A percentile compares a stretch with the other conserved stretches of the same genome.
Evolutionary conservation across 2,888 invertebrate species (phyloP).

Genomic region (Drosophila vallismaia): DNA sequence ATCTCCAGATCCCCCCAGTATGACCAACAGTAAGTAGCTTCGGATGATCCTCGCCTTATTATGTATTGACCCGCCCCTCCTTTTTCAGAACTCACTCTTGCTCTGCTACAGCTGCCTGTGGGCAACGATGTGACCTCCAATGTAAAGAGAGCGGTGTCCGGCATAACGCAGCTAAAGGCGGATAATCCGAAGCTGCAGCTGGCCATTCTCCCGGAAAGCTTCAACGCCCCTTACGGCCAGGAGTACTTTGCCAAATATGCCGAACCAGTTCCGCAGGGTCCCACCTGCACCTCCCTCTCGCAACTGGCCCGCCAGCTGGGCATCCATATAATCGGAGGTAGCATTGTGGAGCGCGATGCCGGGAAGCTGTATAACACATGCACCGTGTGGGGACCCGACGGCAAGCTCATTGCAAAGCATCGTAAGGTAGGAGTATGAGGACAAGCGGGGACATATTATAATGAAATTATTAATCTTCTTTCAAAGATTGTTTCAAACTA

Average conservation of each 20-base stretch:
- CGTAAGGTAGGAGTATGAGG: constrained; percentile 88
- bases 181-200: constrained; percentile 83
- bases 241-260: constrained; percentile 92
- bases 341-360: constrained; percentile 91
- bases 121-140: constrained; percentile 64
- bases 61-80: not conserved
- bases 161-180: constrained; percentile 68
- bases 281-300: constrained; percentile 89
- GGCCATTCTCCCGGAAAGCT: constrained; percentile 93
- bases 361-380: constrained; percentile 93
- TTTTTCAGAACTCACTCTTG: constrained; percentile 71
- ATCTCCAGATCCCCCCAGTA: constrained; percentile 2
- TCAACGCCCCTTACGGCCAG: constrained; percentile 96
- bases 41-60: not conserved
- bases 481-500: too few relatives aligned
- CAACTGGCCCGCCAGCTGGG: constrained; percentile 90
- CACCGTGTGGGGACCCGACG: constrained; percentile 92
- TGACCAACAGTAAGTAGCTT: constrained; percentile 23
- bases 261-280: constrained; percentile 93
- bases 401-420: constrained; percentile 91
- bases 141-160: constrained; percentile 67
- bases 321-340: constrained; percentile 94
- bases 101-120: constrained; percentile 74
- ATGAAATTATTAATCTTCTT: too few relatives aligned
- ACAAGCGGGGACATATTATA: too few relatives aligned